These are phyloP conservation scores for Ictalurus furcatus DNA, from an alignment of 2,113 vertebrate species.

Conservation along the genomic window DNA sequence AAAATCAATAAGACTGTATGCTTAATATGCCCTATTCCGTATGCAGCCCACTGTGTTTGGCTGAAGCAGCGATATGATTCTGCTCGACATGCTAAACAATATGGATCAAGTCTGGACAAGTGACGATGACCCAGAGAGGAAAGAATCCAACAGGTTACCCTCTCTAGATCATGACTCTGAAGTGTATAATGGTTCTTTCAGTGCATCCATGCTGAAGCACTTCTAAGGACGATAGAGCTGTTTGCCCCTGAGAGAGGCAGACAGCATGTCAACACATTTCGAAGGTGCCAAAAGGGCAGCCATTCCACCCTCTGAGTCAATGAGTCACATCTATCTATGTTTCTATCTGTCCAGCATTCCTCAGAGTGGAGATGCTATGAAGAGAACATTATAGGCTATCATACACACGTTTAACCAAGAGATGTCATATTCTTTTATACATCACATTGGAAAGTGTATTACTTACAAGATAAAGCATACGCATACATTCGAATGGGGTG, in stretches of 20 bases:
- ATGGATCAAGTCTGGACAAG: neutral
- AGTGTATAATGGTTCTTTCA: neutral
- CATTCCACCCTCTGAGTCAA: neutral
- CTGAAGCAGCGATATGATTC: neutral
- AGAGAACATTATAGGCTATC: neutral
- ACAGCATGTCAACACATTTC: neutral
- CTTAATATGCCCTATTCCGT: neutral
- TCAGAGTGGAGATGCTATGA: neutral
- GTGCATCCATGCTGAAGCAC: neutral
- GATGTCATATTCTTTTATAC: neutral
- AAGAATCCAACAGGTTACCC: neutral
- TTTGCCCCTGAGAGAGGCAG: conserved; percentile 5
- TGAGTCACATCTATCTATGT: neutral
- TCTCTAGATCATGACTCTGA: neutral
- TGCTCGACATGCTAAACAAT: neutral
- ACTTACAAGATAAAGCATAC: neutral
- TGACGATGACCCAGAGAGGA: neutral
- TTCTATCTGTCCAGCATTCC: neutral
- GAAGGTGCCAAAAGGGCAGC: neutral
- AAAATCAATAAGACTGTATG: conserved; percentile 5
- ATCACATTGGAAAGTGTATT: neutral
- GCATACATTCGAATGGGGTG: neutral
- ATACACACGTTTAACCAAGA: neutral
- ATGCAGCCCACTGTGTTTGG: neutral
- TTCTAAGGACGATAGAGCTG: neutral